These are phyloP conservation scores for Crotalus adamanteus DNA, from an alignment of 2,797 vertebrate species.

Conservation along the genomic window DNA sequence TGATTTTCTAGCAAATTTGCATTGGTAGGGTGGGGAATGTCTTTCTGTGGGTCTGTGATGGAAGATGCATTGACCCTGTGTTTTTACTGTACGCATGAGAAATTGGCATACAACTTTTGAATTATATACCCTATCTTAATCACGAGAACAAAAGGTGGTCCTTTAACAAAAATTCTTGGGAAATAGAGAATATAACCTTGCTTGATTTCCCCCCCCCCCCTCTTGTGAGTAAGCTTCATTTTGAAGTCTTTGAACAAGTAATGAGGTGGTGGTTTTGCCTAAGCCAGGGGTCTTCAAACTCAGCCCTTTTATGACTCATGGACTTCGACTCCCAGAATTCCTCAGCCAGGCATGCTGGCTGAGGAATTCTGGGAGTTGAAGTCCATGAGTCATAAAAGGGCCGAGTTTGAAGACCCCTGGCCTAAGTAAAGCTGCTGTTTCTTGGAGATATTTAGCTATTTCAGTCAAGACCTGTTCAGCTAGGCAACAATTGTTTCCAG, in stretches of 20 bases:
- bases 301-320: too few relatives aligned
- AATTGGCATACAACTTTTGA: neutral
- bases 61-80: neutral
- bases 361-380: too few relatives aligned
- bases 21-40: neutral
- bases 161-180: neutral
- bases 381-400: too few relatives aligned
- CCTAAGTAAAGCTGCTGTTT: too few relatives aligned
- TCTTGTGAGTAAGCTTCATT: neutral
- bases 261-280: neutral
- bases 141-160: neutral
- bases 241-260: neutral
- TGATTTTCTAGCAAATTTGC: constrained; percentile 23
- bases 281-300: neutral
- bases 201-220: neutral
- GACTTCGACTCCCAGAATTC: too few relatives aligned
- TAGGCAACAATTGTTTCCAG: neutral
- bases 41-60: neutral
- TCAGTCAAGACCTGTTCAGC: neutral
- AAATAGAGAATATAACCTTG: neutral
- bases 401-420: too few relatives aligned
- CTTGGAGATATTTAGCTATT: too few relatives aligned
- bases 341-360: too few relatives aligned
- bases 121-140: neutral
- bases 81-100: neutral